A percentile compares a stretch with the other conserved stretches of the same genome.
Conservation (phyloP, 2,888 invertebrate species). For the Sialis fuliginosa region DNA sequence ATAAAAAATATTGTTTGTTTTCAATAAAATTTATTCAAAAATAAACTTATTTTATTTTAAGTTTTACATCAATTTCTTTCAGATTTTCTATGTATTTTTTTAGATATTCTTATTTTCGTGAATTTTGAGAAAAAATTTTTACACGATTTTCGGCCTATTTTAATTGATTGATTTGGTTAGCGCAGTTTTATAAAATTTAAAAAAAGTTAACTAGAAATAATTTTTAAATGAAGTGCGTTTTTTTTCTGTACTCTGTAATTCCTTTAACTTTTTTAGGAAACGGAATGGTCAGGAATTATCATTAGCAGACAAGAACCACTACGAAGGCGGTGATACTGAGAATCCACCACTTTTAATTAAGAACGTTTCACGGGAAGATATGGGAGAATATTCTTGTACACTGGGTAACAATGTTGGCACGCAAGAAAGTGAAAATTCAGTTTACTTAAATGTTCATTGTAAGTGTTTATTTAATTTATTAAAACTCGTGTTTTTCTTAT, state of each 20-base stretch:
- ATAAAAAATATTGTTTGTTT: no score
- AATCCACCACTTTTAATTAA: conserved; percentile 61
- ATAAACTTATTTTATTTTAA: no score
- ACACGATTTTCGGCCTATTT: no score
- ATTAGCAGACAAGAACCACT: conserved; percentile 37
- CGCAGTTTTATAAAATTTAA: no score
- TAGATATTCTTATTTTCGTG: no score
- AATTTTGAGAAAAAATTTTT: no score
- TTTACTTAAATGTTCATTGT: conserved; percentile 70
- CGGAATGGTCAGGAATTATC: conserved; percentile 45
- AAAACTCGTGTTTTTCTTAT: neutral
- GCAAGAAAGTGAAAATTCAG: conserved; percentile 51
- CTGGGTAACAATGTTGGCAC: conserved; percentile 65
- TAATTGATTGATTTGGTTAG: no score
- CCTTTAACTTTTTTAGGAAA: conserved; percentile 33
- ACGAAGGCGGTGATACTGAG: conserved; percentile 56
- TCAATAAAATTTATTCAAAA: no score
- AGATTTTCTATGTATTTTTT: no score
- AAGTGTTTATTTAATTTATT: conserved; percentile 25
- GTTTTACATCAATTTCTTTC: no score
- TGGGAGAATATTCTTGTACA: conserved; percentile 71
- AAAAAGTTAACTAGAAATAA: no score
- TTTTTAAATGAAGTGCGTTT: no score
- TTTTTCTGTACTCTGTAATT: neutral
- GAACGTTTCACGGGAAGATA: conserved; percentile 57